Percentiles rank a stretch among this genome's conserved stretches.
Evolutionary conservation across 1,140 invertebrate species (phyloP).

Genomic region (Monomorium pharaonis): DNA sequence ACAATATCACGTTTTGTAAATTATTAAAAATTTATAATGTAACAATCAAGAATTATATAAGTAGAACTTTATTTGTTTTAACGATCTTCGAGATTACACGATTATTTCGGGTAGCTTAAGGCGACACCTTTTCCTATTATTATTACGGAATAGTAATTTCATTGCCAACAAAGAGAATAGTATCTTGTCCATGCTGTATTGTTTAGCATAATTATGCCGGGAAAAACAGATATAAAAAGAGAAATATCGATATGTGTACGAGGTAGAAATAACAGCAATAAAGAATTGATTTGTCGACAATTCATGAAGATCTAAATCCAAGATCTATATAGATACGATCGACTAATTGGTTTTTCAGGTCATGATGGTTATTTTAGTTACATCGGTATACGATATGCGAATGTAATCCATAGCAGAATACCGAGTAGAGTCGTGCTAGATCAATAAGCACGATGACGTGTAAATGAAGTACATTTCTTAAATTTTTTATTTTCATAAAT

Average conservation of each 20-base stretch:
- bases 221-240: neutral
- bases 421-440: neutral
- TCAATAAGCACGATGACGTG: constrained; percentile 31
- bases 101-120: constrained; percentile 11
- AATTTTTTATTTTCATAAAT: constrained; percentile 50
- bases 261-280: neutral
- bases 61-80: neutral
- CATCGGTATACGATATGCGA: neutral
- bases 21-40: neutral
- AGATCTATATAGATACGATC: constrained; percentile 1
- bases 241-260: neutral
- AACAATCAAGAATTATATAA: neutral
- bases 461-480: constrained; percentile 2
- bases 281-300: constrained; percentile 6
- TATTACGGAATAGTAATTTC: constrained; percentile 17
- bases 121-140: constrained; percentile 12
- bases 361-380: constrained; percentile 42
- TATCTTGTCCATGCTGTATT: neutral
- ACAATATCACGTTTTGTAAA: neutral
- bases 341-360: constrained; percentile 23
- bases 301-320: neutral
- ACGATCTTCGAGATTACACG: constrained; percentile 5
- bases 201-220: neutral
- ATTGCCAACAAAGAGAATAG: neutral
- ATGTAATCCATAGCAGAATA: no score